phyloP scores from a whole-genome alignment of 2,797 vertebrate genomes.

The Pseudochaenichthys georgianus region DNA sequence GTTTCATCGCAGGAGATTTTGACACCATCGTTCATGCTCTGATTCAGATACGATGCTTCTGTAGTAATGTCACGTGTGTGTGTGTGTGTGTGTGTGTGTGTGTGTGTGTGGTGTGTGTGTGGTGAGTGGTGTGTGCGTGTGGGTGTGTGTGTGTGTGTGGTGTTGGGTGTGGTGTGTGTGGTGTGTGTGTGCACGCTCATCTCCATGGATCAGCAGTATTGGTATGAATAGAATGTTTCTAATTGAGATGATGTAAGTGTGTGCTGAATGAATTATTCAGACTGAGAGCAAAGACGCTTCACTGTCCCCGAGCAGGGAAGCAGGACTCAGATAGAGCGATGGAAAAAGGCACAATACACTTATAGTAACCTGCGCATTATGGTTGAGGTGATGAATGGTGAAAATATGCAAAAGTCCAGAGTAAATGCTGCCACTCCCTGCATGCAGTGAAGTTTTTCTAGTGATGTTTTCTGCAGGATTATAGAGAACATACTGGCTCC shows the following conservation, averaged over 20 bases:
- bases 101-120: too few relatives aligned
- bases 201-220: constrained; percentile 27
- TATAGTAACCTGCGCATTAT: not conserved
- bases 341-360: constrained; percentile 2
- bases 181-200: not conserved
- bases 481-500: too few relatives aligned
- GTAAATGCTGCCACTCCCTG: not conserved
- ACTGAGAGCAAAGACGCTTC: constrained; percentile 9
- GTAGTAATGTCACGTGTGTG: not conserved
- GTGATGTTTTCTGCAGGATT: too few relatives aligned
- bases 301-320: constrained; percentile 3
- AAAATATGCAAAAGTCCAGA: not conserved
- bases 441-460: too few relatives aligned
- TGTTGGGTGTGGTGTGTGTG: too few relatives aligned
- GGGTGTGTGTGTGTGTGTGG: too few relatives aligned
- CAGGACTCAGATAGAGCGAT: not conserved
- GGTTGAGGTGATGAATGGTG: not conserved
- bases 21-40: constrained; percentile 43
- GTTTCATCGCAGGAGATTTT: constrained; percentile 53
- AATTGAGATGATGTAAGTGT: constrained; percentile 58
- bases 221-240: constrained; percentile 58
- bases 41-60: constrained; percentile 21
- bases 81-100: not conserved
- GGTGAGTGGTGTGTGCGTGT: too few relatives aligned
- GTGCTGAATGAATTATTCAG: constrained; percentile 66